These are phyloP conservation scores for Aspidapion aeneum DNA, from an alignment of 2,888 invertebrate species.

Conservation along the genomic window DNA sequence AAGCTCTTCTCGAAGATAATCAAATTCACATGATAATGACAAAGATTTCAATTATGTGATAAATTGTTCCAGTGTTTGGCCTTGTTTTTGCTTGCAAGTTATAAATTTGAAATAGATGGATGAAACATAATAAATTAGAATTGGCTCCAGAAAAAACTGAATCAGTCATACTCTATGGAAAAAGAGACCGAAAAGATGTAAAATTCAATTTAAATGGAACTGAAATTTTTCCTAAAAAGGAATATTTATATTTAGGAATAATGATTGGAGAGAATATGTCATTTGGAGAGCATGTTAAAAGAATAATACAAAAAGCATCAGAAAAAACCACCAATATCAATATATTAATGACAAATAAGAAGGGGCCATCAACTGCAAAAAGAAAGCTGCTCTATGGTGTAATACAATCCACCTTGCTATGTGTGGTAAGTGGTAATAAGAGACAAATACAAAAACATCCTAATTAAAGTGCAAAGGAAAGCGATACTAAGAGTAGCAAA, in stretches of 20 bases:
- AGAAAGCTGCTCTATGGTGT: slow-evolving; percentile 14
- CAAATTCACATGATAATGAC: slow-evolving; percentile 20
- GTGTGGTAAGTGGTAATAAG: slow-evolving; percentile 13
- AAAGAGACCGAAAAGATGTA: no score
- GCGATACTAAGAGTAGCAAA: no score
- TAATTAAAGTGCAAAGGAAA: no score
- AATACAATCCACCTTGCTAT: slow-evolving; percentile 12
- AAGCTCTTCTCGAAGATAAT: slow-evolving; percentile 11
- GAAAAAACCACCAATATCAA: no score
- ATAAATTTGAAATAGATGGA: slow-evolving; percentile 9
- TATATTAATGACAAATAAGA: slow-evolving; percentile 14
- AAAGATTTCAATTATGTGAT: slow-evolving; percentile 22
- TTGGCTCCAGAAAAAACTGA: no score
- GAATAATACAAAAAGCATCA: no score
- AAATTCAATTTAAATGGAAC: no score
- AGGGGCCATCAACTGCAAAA: slow-evolving; percentile 9
- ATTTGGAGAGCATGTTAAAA: no score
- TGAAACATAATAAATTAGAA: no score
- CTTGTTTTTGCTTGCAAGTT: slow-evolving; percentile 21
- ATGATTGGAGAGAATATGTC: no score
- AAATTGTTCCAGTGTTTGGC: slow-evolving; percentile 21
- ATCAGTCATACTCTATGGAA: no score
- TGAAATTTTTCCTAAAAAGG: slow-evolving; percentile 21
- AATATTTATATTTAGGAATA: slow-evolving; percentile 23
- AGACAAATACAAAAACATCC: no score